Conservation (phyloP, 1,140 invertebrate species). For the Planococcus citri region DNA sequence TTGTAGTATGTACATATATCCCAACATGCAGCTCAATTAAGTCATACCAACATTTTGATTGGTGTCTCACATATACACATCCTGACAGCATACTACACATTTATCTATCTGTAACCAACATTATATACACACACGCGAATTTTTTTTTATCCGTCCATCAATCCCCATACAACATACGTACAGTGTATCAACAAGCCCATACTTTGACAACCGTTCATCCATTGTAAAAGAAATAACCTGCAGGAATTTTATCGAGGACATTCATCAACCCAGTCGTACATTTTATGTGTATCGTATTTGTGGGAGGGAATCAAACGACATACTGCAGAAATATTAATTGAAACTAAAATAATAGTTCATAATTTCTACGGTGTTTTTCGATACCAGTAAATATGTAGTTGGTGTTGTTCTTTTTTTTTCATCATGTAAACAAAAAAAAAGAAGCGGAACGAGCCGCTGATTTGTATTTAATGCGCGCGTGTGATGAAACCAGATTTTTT, state of each 20-base stretch:
- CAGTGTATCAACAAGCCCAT: no score
- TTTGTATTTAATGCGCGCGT: constrained; percentile 14
- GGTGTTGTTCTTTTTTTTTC: background rate
- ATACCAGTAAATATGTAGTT: background rate
- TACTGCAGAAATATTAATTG: constrained; percentile 3
- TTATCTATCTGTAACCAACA: no score
- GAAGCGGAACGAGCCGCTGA: background rate
- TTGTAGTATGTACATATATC: no score
- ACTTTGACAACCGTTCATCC: background rate
- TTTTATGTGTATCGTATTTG: background rate
- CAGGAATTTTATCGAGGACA: background rate
- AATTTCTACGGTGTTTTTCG: background rate
- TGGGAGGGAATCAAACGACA: background rate
- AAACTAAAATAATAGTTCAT: background rate
- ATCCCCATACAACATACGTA: no score
- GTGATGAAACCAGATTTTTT: constrained; percentile 17
- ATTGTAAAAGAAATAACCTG: background rate
- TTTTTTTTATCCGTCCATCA: no score
- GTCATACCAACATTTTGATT: no score
- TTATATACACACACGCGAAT: no score
- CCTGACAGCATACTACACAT: no score
- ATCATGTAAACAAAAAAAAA: background rate
- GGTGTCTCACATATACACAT: no score
- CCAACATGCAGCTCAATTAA: no score
- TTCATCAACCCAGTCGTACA: background rate